These are phyloP conservation scores for Plebejus melissa DNA, from an alignment of 2,888 invertebrate genomes.

Conservation along the genomic window DNA sequence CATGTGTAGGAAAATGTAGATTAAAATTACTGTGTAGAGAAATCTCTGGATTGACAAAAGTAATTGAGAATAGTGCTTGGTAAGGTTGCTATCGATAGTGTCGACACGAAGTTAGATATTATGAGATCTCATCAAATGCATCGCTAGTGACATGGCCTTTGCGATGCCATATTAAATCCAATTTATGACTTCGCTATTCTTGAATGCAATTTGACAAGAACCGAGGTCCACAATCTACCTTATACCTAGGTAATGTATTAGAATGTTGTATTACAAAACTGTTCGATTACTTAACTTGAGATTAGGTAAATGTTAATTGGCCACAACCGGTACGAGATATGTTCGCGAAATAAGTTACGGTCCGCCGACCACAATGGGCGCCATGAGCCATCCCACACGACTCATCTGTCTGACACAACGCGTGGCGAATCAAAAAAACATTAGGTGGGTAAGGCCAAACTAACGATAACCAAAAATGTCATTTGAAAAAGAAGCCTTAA, in stretches of 20 bases:
- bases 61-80: too few species aligned
- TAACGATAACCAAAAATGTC: neutral
- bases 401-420: neutral
- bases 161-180: neutral
- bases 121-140: too few species aligned
- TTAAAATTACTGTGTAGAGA: neutral
- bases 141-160: neutral
- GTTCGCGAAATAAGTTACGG: constrained; percentile 31
- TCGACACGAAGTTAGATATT: too few species aligned
- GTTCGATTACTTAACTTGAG: constrained; percentile 9
- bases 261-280: constrained; percentile 7
- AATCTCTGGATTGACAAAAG: too few species aligned
- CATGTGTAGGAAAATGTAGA: neutral
- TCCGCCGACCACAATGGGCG: constrained; percentile 32
- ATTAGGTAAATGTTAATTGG: constrained; percentile 24
- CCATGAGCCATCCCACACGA: constrained; percentile 11
- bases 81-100: too few species aligned
- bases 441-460: neutral
- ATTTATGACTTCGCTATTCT: neutral
- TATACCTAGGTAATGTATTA: neutral
- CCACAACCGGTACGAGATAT: constrained; percentile 2
- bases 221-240: neutral
- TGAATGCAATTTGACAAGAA: neutral
- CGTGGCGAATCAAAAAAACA: neutral
- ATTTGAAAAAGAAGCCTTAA: neutral